phyloP scores from a whole-genome alignment of 2,888 invertebrate genomes.

The Priocnemis perturbator region DNA sequence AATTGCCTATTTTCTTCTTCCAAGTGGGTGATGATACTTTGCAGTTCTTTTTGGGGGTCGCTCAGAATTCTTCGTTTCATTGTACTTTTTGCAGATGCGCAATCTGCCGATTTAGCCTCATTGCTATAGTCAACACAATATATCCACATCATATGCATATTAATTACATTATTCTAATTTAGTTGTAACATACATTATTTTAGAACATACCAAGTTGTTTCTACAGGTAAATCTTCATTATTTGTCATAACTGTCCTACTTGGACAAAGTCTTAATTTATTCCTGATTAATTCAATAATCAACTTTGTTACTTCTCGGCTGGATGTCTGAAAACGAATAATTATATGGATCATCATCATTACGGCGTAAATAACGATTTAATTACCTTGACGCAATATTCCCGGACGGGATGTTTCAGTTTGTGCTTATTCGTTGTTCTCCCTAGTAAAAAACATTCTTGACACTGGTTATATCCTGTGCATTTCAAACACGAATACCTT shows the following conservation, averaged over 20 bases:
- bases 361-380: constrained; percentile 1
- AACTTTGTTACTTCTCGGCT: constrained; percentile 71
- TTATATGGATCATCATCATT: not conserved
- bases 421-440: constrained; percentile 79
- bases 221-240: constrained; percentile 58
- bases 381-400: constrained; percentile 79
- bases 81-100: constrained; percentile 65
- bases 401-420: constrained; percentile 81
- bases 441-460: constrained; percentile 83
- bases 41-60: constrained; percentile 80
- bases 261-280: constrained; percentile 71
- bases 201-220: constrained; percentile 34
- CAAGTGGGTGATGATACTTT: constrained; percentile 83
- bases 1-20: constrained; percentile 81
- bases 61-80: constrained; percentile 66
- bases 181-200: not conserved
- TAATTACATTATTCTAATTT: not conserved
- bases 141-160: not conserved
- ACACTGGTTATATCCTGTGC: constrained; percentile 82
- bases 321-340: constrained; percentile 60
- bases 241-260: constrained; percentile 58
- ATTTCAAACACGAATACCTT: constrained; percentile 81
- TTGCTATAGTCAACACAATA: constrained; percentile 47
- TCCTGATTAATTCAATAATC: constrained; percentile 70
- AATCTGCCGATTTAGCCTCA: constrained; percentile 62